Conservation (phyloP, 2,888 invertebrate species). For the Eilema griseolum region DNA sequence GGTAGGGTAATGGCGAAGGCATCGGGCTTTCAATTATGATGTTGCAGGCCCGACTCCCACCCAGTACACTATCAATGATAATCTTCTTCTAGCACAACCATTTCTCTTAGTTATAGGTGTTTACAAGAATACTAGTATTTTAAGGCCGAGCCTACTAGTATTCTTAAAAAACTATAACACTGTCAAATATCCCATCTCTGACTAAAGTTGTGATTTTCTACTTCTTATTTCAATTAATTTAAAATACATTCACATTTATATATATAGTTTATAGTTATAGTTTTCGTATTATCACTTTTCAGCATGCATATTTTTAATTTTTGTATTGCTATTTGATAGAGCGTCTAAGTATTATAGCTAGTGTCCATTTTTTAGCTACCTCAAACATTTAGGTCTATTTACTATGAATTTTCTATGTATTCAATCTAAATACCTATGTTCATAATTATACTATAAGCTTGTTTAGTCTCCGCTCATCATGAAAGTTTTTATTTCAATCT, state of each 20-base stretch:
- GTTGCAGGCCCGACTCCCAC: conserved; percentile 4
- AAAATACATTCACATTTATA: not conserved
- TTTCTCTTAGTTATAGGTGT: not conserved
- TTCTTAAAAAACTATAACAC: conserved; percentile 2
- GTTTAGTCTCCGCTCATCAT: not conserved
- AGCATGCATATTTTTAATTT: conserved; percentile 5
- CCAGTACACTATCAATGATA: not conserved
- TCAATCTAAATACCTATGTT: not conserved
- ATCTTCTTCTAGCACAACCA: not conserved
- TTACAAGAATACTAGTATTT: not conserved
- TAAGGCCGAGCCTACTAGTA: not conserved
- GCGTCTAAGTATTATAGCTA: not conserved
- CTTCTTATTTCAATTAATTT: not conserved
- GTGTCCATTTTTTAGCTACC: not conserved
- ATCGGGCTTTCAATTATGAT: not conserved
- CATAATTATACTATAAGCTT: not conserved
- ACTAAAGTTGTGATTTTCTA: not conserved
- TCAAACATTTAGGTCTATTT: not conserved
- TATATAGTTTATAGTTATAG: not conserved
- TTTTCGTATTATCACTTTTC: not conserved
- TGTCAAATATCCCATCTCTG: conserved; percentile 5
- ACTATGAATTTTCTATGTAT: not conserved
- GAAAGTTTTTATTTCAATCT: not conserved
- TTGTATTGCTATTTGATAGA: not conserved
- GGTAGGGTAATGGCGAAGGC: conserved; percentile 14